Evolutionary conservation across 2,113 vertebrate species (phyloP).

Genomic region (Pedetes capensis): DNA sequence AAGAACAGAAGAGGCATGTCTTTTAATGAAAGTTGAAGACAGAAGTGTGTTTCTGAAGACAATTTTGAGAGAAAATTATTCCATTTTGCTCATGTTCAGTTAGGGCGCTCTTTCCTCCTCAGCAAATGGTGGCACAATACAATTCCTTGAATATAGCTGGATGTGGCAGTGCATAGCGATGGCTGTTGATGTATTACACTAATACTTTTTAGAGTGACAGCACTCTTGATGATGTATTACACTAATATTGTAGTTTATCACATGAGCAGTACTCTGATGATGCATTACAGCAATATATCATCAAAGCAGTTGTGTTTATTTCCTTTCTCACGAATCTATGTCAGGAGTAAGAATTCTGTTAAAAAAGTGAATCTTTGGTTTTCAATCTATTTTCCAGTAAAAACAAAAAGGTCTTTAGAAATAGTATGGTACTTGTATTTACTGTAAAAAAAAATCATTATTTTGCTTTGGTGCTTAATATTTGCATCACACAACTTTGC

Average conservation of each 20-base stretch:
- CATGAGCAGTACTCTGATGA: conserved; percentile 62
- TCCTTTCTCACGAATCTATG: conserved; percentile 57
- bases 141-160: not conserved
- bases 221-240: conserved; percentile 63
- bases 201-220: conserved; percentile 71
- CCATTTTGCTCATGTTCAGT: not conserved
- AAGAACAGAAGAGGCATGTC: not conserved
- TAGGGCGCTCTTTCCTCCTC: not conserved
- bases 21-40: not conserved
- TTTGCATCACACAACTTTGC: not conserved
- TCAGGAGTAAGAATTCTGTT: not conserved
- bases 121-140: not conserved
- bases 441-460: not conserved
- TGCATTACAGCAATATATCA: conserved; percentile 57
- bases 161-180: not conserved
- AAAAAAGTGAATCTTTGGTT: conserved; percentile 27
- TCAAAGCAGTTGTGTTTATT: conserved; percentile 22
- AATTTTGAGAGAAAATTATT: not conserved
- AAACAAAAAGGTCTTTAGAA: not conserved
- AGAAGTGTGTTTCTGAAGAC: not conserved
- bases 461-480: not conserved
- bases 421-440: not conserved
- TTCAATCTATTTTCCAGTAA: not conserved
- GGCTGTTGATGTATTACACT: conserved; percentile 62
- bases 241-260: conserved; percentile 68